A percentile compares a stretch with the other conserved stretches of the same genome.
These are phyloP conservation scores for Leucophora obtusa DNA, from an alignment of 2,888 invertebrate genomes.

Conservation along the genomic window DNA sequence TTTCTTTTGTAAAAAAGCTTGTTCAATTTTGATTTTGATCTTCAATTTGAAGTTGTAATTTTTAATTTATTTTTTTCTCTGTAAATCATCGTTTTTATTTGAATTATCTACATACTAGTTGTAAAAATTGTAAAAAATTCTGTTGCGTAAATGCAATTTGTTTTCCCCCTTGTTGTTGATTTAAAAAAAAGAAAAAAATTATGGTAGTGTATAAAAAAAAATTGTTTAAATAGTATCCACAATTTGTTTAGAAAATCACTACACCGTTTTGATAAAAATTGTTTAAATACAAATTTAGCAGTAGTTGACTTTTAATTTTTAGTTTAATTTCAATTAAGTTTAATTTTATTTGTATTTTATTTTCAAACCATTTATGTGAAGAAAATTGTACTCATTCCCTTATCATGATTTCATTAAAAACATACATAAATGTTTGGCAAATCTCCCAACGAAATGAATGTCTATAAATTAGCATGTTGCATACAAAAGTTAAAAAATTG, in stretches of 20 bases:
- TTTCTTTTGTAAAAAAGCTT: conserved; percentile 41
- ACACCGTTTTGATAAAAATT: conserved; percentile 48
- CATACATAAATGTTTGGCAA: background rate
- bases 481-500: background rate
- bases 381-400: conserved; percentile 26
- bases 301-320: conserved; percentile 16
- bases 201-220: conserved; percentile 49
- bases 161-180: conserved; percentile 70
- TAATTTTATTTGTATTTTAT: conserved; percentile 10
- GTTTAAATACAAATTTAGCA: conserved; percentile 30
- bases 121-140: conserved; percentile 61
- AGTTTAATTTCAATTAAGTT: conserved; percentile 6
- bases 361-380: conserved; percentile 42
- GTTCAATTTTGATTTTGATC: conserved; percentile 41
- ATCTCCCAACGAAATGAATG: background rate
- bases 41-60: conserved; percentile 26
- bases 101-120: conserved; percentile 1
- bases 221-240: conserved; percentile 49
- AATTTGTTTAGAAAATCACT: conserved; percentile 48
- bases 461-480: background rate
- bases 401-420: background rate
- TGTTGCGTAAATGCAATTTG: conserved; percentile 79
- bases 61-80: conserved; percentile 34
- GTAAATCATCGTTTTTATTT: conserved; percentile 54
- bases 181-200: conserved; percentile 25